phyloP scores from a whole-genome alignment of 64 coral and sea anemone genomes.

The Montipora efflorescens region DNA sequence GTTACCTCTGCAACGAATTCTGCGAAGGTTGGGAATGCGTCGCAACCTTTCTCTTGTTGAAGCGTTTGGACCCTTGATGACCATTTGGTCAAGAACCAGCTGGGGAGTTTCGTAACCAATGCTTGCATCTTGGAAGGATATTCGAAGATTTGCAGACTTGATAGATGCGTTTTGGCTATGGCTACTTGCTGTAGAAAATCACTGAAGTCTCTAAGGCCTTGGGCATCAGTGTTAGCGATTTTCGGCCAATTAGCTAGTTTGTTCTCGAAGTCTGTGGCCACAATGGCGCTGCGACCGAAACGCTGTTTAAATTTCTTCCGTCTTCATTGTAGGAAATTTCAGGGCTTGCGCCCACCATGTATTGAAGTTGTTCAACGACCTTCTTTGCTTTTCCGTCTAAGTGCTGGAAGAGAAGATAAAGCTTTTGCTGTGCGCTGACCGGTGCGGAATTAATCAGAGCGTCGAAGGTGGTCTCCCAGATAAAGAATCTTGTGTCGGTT shows the following conservation, averaged over 20 bases:
- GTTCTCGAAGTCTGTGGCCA: conserved; percentile 71
- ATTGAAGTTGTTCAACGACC: conserved; percentile 67
- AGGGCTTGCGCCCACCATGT: conserved; percentile 52
- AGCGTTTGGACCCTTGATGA: conserved; percentile 60
- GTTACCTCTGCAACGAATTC: conserved; percentile 66
- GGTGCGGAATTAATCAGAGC: conserved; percentile 68
- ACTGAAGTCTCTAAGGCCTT: conserved; percentile 55
- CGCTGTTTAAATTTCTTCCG: conserved; percentile 58
- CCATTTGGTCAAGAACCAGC: conserved; percentile 70
- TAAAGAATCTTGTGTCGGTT: conserved; percentile 68
- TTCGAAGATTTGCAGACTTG: conserved; percentile 46
- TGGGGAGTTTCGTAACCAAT: conserved; percentile 62
- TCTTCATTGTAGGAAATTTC: conserved; percentile 62
- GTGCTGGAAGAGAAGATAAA: conserved; percentile 58
- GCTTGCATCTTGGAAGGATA: conserved; percentile 68
- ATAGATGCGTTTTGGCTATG: conserved; percentile 42
- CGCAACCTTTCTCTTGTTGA: conserved; percentile 34
- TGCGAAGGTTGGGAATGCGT: conserved; percentile 58
- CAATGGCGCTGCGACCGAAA: conserved; percentile 43
- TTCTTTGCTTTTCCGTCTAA: conserved; percentile 68
- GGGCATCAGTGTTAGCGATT: conserved; percentile 6
- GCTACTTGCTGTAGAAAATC: conserved; percentile 72
- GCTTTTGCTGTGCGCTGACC: conserved; percentile 67
- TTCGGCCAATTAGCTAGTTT: conserved; percentile 68
- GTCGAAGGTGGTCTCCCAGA: conserved; percentile 82